These are phyloP conservation scores for Procapra przewalskii DNA, from an alignment of 2,113 vertebrate genomes.

Conservation along the genomic window DNA sequence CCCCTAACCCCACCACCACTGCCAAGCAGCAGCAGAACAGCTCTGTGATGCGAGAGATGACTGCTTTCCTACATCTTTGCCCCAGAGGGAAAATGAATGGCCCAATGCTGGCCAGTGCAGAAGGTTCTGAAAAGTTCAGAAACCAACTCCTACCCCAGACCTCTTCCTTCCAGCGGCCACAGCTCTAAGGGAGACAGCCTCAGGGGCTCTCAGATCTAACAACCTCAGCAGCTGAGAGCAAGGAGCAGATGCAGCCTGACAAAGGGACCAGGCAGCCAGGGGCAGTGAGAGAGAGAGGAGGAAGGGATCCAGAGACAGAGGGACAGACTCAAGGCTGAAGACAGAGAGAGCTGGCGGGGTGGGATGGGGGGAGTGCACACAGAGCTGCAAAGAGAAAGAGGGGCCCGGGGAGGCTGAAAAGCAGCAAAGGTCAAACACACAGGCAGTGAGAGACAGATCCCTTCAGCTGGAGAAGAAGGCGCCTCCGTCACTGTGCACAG, in stretches of 20 bases:
- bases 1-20: accelerated
- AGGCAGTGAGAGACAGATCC: too few species aligned
- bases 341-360: neutral
- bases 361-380: too few species aligned
- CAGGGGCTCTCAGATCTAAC: neutral
- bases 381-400: neutral
- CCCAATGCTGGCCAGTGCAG: neutral
- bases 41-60: neutral
- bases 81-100: neutral
- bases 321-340: neutral
- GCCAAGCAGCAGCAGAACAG: neutral
- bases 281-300: neutral
- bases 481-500: neutral
- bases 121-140: neutral
- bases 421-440: neutral
- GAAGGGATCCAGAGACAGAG: neutral
- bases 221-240: neutral
- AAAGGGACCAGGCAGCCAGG: neutral
- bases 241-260: neutral
- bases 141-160: neutral
- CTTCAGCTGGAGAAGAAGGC: neutral
- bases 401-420: neutral
- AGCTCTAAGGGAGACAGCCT: neutral
- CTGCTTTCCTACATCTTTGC: neutral
- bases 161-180: neutral